Evolutionary conservation across 2,888 invertebrate genomes (phyloP).

Genomic region (Apoderus coryli): DNA sequence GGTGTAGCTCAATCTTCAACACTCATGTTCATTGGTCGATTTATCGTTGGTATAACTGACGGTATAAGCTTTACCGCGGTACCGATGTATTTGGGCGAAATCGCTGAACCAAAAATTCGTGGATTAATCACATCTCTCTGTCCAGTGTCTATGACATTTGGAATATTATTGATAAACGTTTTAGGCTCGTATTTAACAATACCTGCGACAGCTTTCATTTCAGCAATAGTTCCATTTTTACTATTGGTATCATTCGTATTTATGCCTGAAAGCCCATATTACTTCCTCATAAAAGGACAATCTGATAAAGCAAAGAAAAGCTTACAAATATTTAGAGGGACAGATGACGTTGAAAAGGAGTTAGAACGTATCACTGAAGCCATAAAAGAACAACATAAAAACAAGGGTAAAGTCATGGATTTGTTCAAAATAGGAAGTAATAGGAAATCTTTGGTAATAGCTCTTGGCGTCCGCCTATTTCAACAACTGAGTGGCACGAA

Average conservation of each 20-base stretch:
- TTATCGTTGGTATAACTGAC: constrained; percentile 46
- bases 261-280: constrained; percentile 45
- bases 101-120: constrained; percentile 39
- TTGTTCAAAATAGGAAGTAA: constrained; percentile 40
- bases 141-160: constrained; percentile 37
- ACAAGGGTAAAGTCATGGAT: constrained; percentile 39
- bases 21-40: constrained; percentile 35
- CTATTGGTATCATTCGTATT: constrained; percentile 33
- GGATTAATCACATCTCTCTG: constrained; percentile 41
- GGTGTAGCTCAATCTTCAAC: constrained; percentile 40
- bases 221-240: constrained; percentile 32
- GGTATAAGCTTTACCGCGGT: constrained; percentile 30
- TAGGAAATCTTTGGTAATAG: constrained; percentile 46
- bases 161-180: constrained; percentile 37
- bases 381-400: constrained; percentile 32
- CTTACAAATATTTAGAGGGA: constrained; percentile 35
- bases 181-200: constrained; percentile 34
- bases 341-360: constrained; percentile 34
- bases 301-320: constrained; percentile 33
- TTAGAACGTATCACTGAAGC: constrained; percentile 22
- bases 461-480: constrained; percentile 37
- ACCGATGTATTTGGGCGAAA: constrained; percentile 44
- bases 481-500: constrained; percentile 43
- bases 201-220: constrained; percentile 33
- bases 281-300: constrained; percentile 29